Evolutionary conservation across 2,113 vertebrate genomes (phyloP).

Genomic region (Siniperca chuatsi): DNA sequence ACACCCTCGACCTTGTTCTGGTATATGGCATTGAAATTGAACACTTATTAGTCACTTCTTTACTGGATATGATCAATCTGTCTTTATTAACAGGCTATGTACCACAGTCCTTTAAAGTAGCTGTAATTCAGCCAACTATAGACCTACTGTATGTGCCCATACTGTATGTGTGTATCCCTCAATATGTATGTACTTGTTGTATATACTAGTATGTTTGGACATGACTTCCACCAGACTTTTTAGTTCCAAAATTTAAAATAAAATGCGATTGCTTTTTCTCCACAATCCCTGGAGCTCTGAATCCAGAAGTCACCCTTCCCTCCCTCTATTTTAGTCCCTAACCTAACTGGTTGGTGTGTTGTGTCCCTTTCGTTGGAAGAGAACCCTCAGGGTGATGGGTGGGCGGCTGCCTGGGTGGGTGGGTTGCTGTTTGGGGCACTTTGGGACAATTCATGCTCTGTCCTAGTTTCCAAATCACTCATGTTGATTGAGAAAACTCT

Average conservation of each 20-base stretch:
- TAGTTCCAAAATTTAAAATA: background rate
- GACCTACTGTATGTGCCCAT: background rate
- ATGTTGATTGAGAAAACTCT: constrained; percentile 57
- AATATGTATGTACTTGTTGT: background rate
- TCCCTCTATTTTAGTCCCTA: background rate
- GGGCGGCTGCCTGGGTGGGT: constrained; percentile 11
- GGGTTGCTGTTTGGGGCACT: constrained; percentile 20
- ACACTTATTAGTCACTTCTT: too few species aligned
- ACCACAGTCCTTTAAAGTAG: too few species aligned
- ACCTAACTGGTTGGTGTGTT: constrained; percentile 27
- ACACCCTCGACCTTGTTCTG: too few species aligned
- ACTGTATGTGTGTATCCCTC: background rate
- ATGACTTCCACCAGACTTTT: constrained; percentile 12
- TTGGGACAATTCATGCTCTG: constrained; percentile 47
- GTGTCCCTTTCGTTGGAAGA: constrained; percentile 34
- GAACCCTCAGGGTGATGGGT: constrained; percentile 44
- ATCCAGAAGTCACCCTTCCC: constrained; percentile 7
- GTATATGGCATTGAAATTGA: too few species aligned
- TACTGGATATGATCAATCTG: too few species aligned
- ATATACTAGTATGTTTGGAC: background rate
- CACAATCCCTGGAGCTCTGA: constrained; percentile 29
- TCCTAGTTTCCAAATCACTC: constrained; percentile 64
- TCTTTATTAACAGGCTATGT: too few species aligned
- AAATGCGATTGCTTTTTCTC: constrained; percentile 12
- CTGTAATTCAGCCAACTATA: too few species aligned